phyloP scores from a whole-genome alignment of 2,113 vertebrate species.

The Crocuta crocuta region DNA sequence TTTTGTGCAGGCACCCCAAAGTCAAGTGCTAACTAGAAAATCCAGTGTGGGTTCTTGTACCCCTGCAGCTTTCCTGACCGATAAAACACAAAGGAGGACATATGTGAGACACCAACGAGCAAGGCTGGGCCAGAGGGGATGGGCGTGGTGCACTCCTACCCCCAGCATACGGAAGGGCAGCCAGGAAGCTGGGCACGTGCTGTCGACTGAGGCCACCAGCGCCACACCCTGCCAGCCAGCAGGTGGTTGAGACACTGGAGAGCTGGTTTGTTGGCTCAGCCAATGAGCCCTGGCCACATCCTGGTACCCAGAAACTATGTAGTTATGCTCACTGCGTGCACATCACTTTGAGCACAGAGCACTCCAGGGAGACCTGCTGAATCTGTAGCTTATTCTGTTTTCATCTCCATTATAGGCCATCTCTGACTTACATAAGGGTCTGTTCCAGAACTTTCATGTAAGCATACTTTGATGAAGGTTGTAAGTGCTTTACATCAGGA shows the following conservation, averaged over 20 bases:
- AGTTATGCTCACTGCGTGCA: not conserved
- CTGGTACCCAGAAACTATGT: constrained; percentile 50
- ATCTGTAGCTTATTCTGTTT: not conserved
- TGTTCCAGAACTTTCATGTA: not conserved
- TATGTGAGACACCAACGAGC: not conserved
- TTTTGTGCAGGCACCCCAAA: not conserved
- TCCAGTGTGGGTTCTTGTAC: not conserved
- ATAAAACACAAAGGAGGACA: not conserved
- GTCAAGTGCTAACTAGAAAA: not conserved
- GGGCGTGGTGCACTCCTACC: not conserved
- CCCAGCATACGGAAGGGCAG: not conserved
- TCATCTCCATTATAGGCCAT: not conserved
- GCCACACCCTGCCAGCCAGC: not conserved
- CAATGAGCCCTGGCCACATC: constrained; percentile 1
- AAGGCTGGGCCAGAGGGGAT: not conserved
- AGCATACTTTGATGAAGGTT: not conserved
- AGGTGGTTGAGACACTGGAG: not conserved
- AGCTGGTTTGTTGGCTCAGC: not conserved
- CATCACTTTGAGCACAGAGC: not conserved
- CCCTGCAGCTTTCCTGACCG: not conserved
- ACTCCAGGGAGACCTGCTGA: not conserved
- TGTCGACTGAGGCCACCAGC: not conserved
- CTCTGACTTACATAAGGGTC: not conserved
- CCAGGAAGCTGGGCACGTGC: not conserved
- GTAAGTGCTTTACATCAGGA: not conserved